These are phyloP conservation scores for Malurus melanocephalus DNA, from an alignment of 2,113 vertebrate genomes.

Conservation along the genomic window DNA sequence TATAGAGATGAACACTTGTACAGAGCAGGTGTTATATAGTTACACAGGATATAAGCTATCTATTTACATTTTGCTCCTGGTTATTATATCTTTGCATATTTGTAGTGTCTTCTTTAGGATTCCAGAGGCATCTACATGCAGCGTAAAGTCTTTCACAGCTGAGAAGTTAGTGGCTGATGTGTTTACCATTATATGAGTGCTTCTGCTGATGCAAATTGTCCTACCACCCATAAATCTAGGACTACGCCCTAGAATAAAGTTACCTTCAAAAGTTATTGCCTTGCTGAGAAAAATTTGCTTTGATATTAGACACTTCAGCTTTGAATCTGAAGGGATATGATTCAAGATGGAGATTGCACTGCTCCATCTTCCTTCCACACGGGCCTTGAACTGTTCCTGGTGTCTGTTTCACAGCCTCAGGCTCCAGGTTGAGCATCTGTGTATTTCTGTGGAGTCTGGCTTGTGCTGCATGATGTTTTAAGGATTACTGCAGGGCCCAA, in stretches of 20 bases:
- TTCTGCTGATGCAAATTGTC: background rate
- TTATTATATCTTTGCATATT: conserved; percentile 28
- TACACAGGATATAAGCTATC: conserved; percentile 66
- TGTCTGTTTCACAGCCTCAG: background rate
- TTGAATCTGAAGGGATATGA: background rate
- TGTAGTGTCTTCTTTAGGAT: conserved; percentile 5
- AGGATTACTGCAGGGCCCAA: background rate
- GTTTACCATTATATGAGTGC: background rate
- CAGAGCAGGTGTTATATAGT: conserved; percentile 59
- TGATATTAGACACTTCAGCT: background rate
- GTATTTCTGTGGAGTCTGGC: background rate
- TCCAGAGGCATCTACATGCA: background rate
- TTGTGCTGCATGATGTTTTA: background rate
- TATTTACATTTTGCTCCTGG: conserved; percentile 54
- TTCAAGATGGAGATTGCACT: background rate
- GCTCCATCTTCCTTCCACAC: background rate
- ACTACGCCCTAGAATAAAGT: background rate
- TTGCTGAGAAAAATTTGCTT: conserved; percentile 5
- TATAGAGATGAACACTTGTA: conserved; percentile 56
- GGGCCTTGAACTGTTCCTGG: background rate
- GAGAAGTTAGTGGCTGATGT: background rate
- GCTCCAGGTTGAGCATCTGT: background rate
- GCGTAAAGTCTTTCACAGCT: conserved; percentile 44
- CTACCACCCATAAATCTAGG: background rate
- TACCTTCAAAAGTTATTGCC: background rate